Percentiles rank a stretch among this genome's conserved stretches.
Conservation (phyloP, 2,113 vertebrate genomes). For the Neodon shergylaensis region DNA sequence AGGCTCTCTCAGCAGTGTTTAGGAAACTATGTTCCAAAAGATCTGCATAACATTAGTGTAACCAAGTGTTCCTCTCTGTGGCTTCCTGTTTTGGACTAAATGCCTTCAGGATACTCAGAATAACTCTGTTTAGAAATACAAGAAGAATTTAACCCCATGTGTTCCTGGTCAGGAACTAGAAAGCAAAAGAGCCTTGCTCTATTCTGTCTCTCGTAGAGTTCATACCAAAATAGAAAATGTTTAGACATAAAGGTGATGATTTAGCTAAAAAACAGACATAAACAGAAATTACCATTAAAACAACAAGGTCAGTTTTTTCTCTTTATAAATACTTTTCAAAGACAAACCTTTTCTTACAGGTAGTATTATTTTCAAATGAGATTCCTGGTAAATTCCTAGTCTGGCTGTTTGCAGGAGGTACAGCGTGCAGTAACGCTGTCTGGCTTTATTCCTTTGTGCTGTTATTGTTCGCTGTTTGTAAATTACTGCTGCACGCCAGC, state of each 20-base stretch:
- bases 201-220: conserved; percentile 20
- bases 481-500: conserved; percentile 54
- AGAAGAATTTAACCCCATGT: conserved; percentile 88
- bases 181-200: conserved; percentile 51
- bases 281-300: conserved; percentile 48
- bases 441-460: conserved; percentile 51
- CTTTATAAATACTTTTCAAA: conserved; percentile 49
- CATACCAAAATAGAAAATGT: conserved; percentile 41
- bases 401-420: background rate
- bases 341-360: conserved; percentile 8
- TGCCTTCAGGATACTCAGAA: conserved; percentile 89
- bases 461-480: conserved; percentile 36
- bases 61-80: conserved; percentile 89
- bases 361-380: conserved; percentile 46
- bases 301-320: conserved; percentile 17
- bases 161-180: conserved; percentile 65
- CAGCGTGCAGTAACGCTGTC: background rate
- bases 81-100: conserved; percentile 94
- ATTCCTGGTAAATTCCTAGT: background rate
- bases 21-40: conserved; percentile 91
- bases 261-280: conserved; percentile 68
- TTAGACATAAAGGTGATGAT: conserved; percentile 45
- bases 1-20: conserved; percentile 88
- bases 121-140: conserved; percentile 86
- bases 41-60: conserved; percentile 91